Base-by-base conservation (phyloP, 2,888 invertebrate species). In the Ormyrus thymus region DNA sequence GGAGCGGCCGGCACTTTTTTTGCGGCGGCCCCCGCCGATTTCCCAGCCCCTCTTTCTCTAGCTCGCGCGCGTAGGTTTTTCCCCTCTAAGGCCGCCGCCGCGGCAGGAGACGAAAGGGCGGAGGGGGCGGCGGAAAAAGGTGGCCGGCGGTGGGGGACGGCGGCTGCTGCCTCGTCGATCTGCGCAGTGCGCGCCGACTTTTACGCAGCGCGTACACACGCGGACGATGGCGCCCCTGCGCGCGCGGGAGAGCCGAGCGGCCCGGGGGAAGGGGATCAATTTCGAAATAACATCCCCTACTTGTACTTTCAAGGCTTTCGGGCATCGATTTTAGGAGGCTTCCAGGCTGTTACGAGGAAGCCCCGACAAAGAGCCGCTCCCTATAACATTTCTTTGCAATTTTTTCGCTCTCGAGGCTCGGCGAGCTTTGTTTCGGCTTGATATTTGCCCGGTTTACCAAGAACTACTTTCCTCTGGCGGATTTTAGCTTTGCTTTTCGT, bases 141-240 rank as follows among this genome's bases (percentile, higher is more conserved):
- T 80, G 81, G 81, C 69, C 76, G 82, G 83, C 75, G 78, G 59
- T 48, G 11, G 82, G 84, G 84, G 84, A 84, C 84, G 84, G 80
- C 79, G n/a, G n/a, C 4, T 29, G 29, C 29, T 29, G 78, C 77
- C 78, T 29, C 29, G 29, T 29, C 81, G 84, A 84, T 88, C 86
- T 88, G 89, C 89, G 89, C 89, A 89, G 87, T 86, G 88, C 86
- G 86, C 87, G 29, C 29, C 29, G 86, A 87, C 87, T 89, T 89
- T 88, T 89, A 86, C 86, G 87, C 59, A 46, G 72, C 50, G 58
- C 53, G 50, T 46, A 56, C 1, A 29, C 29, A 29, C 29, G 29
- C 29, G 29, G 29, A 29, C 78, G 69, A 61, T 73, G 61, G 77
- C 62, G 77, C 72, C 65, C 70, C 76, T 55, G 50, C 45, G 5